Conservation (phyloP, 2,797 vertebrate genomes). For the Muraenolepis orangiensis region DNA sequence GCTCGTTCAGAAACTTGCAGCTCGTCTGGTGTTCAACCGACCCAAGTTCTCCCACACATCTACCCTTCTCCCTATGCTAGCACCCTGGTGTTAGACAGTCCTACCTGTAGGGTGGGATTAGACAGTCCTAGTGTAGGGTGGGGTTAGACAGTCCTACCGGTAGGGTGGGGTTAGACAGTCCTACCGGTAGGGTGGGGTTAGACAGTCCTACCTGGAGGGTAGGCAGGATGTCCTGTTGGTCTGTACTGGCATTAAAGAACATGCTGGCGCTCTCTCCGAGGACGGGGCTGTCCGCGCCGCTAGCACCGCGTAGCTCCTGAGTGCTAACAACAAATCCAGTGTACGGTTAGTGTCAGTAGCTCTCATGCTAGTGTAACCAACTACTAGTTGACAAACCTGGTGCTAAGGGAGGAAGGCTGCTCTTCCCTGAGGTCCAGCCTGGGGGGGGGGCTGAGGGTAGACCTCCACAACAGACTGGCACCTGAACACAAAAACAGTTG, state of each 20-base stretch:
- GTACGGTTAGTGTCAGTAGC: too few species aligned
- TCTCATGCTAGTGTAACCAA: background rate
- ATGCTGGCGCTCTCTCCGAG: slow-evolving; percentile 70
- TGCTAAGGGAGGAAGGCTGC: background rate
- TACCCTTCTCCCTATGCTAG: too few species aligned
- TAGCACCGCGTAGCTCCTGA: slow-evolving; percentile 22
- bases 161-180: too few species aligned
- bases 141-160: too few species aligned
- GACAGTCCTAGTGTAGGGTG: too few species aligned
- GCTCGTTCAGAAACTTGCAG: too few species aligned
- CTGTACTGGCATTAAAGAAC: slow-evolving; percentile 61
- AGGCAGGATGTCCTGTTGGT: slow-evolving; percentile 80
- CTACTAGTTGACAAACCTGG: background rate
- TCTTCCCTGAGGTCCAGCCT: slow-evolving; percentile 28
- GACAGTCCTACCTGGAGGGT: slow-evolving; percentile 79
- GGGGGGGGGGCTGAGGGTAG: slow-evolving; percentile 47
- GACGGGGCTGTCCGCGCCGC: slow-evolving; percentile 64
- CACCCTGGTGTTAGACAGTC: too few species aligned
- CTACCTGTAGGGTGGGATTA: too few species aligned
- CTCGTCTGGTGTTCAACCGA: too few species aligned
- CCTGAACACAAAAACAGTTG: slow-evolving; percentile 66
- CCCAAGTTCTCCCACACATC: too few species aligned
- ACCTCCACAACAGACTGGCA: slow-evolving; percentile 88
- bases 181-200: too few species aligned
- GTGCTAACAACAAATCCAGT: background rate